Conservation (phyloP, 2,888 invertebrate genomes). For the Nasonia oneida region DNA sequence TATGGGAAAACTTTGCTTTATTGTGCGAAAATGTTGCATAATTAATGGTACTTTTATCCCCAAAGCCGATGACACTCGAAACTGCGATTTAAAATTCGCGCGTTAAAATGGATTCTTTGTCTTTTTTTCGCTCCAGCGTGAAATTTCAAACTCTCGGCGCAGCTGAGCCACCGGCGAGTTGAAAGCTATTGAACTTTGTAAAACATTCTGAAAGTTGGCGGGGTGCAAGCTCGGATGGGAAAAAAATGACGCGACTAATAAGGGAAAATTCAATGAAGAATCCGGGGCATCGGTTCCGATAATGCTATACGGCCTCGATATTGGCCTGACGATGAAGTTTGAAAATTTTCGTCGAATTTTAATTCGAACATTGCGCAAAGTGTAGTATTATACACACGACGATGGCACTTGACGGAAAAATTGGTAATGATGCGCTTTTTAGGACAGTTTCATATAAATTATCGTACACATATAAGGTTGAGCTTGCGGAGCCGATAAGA, state of each 20-base stretch:
- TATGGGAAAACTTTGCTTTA: constrained; percentile 22
- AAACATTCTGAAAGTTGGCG: neutral
- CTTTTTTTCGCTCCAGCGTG: neutral
- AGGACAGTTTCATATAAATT: neutral
- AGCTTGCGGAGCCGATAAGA: neutral
- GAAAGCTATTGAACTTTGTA: neutral
- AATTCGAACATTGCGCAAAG: neutral
- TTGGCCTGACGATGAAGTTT: neutral
- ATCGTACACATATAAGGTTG: neutral
- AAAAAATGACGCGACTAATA: neutral
- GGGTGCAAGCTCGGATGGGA: neutral
- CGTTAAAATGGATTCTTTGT: too few relatives aligned
- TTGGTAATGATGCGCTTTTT: neutral
- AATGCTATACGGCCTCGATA: neutral
- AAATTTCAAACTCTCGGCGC: neutral
- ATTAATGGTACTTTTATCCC: constrained; percentile 1
- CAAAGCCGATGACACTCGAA: neutral
- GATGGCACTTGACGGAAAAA: neutral
- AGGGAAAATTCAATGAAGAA: constrained; percentile 8
- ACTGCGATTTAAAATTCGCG: too few relatives aligned
- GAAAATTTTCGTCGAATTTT: neutral
- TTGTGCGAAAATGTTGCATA: constrained; percentile 27
- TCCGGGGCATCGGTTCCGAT: neutral
- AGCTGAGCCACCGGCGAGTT: neutral
- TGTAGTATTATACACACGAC: neutral